These are phyloP conservation scores for Gymnocheta viridis DNA, from an alignment of 2,888 invertebrate species.

Conservation along the genomic window DNA sequence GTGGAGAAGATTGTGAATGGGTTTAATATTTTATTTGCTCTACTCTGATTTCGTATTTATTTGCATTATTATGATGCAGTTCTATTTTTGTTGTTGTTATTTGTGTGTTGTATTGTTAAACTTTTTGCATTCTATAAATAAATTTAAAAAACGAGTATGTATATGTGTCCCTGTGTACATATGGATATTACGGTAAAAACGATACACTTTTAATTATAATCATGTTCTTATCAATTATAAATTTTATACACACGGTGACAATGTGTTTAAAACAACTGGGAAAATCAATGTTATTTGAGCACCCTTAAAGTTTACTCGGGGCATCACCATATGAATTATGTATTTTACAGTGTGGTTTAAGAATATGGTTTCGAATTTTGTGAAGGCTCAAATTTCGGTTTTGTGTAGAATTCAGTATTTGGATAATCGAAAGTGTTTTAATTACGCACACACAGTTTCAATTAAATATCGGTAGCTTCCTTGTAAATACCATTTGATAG, in stretches of 20 bases:
- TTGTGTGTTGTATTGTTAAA: constrained; percentile 4
- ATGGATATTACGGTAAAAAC: constrained; percentile 55
- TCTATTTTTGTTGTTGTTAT: neutral
- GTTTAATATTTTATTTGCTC: constrained; percentile 17
- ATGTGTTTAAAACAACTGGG: constrained; percentile 24
- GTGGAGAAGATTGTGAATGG: no score
- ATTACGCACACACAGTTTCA: no score
- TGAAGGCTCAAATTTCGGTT: no score
- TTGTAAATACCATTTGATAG: no score
- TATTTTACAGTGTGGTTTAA: neutral
- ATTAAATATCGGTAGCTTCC: no score
- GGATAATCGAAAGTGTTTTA: no score
- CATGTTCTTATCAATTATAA: constrained; percentile 30
- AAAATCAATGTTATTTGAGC: constrained; percentile 41
- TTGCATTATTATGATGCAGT: neutral
- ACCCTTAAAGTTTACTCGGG: neutral
- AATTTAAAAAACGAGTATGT: neutral
- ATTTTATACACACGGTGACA: constrained; percentile 29
- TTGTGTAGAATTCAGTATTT: no score
- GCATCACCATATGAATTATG: neutral
- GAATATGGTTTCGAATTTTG: no score
- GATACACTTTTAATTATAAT: constrained; percentile 58
- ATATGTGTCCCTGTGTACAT: neutral
- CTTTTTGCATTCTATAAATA: constrained; percentile 27
- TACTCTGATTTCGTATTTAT: constrained; percentile 33